These are phyloP conservation scores for Colletes collaris DNA, from an alignment of 2,888 invertebrate genomes.

Conservation along the genomic window DNA sequence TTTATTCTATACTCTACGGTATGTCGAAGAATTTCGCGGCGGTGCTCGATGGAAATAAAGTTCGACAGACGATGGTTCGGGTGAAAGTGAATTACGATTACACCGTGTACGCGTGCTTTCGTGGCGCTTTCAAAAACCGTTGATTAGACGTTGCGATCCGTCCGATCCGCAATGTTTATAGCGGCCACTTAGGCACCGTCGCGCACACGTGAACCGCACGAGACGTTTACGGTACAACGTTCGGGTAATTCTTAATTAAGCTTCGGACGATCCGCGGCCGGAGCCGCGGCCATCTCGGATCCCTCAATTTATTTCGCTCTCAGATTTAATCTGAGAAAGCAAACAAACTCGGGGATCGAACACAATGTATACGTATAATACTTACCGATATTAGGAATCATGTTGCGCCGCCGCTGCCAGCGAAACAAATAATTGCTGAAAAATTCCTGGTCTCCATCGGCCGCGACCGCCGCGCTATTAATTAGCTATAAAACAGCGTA, in stretches of 20 bases:
- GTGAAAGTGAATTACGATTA: slow-evolving; percentile 54
- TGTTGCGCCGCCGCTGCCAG: slow-evolving; percentile 37
- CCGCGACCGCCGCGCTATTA: slow-evolving; percentile 75
- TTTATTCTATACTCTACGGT: too few relatives aligned
- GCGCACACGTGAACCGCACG: neutral
- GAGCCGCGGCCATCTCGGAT: neutral
- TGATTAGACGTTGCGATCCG: slow-evolving; percentile 22
- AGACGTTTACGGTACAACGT: neutral
- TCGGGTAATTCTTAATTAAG: slow-evolving; percentile 23
- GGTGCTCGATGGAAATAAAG: slow-evolving; percentile 38
- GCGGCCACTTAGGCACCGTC: neutral
- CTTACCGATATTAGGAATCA: slow-evolving; percentile 11
- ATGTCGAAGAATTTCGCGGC: neutral
- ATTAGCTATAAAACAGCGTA: slow-evolving; percentile 75
- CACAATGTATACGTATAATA: slow-evolving; percentile 5
- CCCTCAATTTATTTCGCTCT: slow-evolving; percentile 34
- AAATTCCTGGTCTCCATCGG: slow-evolving; percentile 76
- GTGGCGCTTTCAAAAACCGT: slow-evolving; percentile 43
- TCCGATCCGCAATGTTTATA: slow-evolving; percentile 13
- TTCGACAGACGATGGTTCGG: slow-evolving; percentile 31
- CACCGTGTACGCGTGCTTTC: slow-evolving; percentile 38
- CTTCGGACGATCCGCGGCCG: neutral
- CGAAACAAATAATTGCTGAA: slow-evolving; percentile 76
- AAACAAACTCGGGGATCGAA: slow-evolving; percentile 21
- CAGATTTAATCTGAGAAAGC: slow-evolving; percentile 41